Percentiles rank a stretch among this genome's conserved stretches.
These are phyloP conservation scores for Pterobdella sp. DNA, from an alignment of 2,888 invertebrate genomes.

Conservation along the genomic window DNA sequence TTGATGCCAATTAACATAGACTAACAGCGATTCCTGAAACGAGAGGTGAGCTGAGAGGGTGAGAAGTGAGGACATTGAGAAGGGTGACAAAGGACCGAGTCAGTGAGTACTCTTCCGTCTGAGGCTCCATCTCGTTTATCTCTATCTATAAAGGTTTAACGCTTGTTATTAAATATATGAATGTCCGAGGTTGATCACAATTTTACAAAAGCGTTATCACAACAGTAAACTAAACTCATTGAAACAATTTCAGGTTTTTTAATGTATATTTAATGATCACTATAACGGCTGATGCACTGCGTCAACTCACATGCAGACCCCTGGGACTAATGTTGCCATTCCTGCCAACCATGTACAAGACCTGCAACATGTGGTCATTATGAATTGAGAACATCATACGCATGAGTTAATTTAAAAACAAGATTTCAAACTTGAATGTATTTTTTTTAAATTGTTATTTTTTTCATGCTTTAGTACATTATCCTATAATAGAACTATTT, in stretches of 20 bases:
- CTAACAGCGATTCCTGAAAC: constrained; percentile 58
- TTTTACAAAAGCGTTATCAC: no score
- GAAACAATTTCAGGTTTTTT: no score
- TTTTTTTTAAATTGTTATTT: not conserved
- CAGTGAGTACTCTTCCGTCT: constrained; percentile 80
- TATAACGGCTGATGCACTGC: not conserved
- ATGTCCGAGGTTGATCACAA: not conserved
- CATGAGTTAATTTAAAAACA: not conserved
- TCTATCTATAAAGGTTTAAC: constrained; percentile 60
- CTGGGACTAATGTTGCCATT: not conserved
- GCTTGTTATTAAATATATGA: not conserved
- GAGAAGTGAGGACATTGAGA: constrained; percentile 63
- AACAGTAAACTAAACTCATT: no score
- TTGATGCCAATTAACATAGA: no score
- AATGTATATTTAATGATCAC: no score
- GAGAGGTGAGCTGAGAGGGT: constrained; percentile 53
- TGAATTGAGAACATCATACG: not conserved
- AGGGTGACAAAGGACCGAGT: constrained; percentile 72
- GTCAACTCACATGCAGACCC: not conserved
- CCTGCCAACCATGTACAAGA: constrained; percentile 11
- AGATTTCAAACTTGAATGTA: not conserved
- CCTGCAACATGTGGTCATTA: not conserved
- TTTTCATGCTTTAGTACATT: no score
- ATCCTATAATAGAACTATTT: no score
- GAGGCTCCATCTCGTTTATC: constrained; percentile 80